Percentiles rank a stretch among this genome's conserved stretches.
phyloP scores from a whole-genome alignment of 2,113 vertebrate species.

The Bos taurus region ARS-UCD2.0 NC_037345.1:37199501-37200000 shows the following conservation, averaged over 20 bases:
- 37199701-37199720: conserved; percentile 76
- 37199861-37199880: conserved; percentile 68
- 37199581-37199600: conserved; percentile 83
- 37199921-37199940: conserved; percentile 71
- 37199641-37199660: conserved; percentile 16
- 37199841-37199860: conserved; percentile 69
- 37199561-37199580: conserved; percentile 82
- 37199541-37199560: conserved; percentile 82
- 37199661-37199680: conserved; percentile 68
- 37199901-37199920: conserved; percentile 73
- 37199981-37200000: conserved; percentile 74
- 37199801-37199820: conserved; percentile 63
- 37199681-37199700: conserved; percentile 73
- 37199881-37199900: conserved; percentile 72
- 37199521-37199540: conserved; percentile 78
- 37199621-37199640: conserved; percentile 75
- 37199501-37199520: conserved; percentile 81
- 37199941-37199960: conserved; percentile 85
- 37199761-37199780: conserved; percentile 74
- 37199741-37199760: conserved; percentile 70
- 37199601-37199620: conserved; percentile 81
- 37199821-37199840: conserved; percentile 74
- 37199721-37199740: conserved; percentile 71
- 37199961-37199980: conserved; percentile 82
- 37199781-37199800: conserved; percentile 71